A percentile compares a stretch with the other conserved stretches of the same genome.
phyloP scores from a whole-genome alignment of 2,113 vertebrate species.

The Caranx melampygus region DNA sequence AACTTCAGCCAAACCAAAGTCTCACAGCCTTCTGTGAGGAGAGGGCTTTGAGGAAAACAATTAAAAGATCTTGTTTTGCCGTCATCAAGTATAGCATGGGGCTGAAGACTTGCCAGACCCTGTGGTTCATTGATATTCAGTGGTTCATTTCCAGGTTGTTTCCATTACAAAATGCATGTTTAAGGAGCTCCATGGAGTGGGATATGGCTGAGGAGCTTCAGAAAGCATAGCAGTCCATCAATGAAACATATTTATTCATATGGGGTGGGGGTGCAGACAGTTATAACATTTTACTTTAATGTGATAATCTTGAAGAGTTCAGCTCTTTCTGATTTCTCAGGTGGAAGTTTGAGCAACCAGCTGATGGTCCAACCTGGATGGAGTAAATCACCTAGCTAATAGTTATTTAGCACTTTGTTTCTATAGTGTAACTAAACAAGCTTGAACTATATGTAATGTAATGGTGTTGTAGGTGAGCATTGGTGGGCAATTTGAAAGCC shows the following conservation, averaged over 20 bases:
- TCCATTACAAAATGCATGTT: constrained; percentile 29
- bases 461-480: not conserved
- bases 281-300: not conserved
- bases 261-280: not conserved
- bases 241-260: not conserved
- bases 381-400: not conserved
- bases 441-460: not conserved
- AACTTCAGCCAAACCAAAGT: constrained; percentile 57
- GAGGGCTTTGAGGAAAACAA: constrained; percentile 46
- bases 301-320: not conserved
- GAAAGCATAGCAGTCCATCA: not conserved
- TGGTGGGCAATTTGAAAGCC: not conserved
- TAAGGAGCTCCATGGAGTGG: not conserved
- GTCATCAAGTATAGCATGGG: constrained; percentile 18
- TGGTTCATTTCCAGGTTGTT: not conserved
- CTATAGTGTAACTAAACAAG: not conserved
- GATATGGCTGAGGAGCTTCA: not conserved
- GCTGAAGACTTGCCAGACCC: constrained; percentile 1
- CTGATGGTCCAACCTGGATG: not conserved
- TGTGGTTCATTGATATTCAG: constrained; percentile 28
- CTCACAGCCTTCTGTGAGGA: constrained; percentile 23
- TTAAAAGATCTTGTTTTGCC: constrained; percentile 39
- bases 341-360: no score
- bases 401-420: not conserved
- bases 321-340: not conserved